phyloP scores from a whole-genome alignment of 1,140 invertebrate genomes.

The Papilio machaon region DNA sequence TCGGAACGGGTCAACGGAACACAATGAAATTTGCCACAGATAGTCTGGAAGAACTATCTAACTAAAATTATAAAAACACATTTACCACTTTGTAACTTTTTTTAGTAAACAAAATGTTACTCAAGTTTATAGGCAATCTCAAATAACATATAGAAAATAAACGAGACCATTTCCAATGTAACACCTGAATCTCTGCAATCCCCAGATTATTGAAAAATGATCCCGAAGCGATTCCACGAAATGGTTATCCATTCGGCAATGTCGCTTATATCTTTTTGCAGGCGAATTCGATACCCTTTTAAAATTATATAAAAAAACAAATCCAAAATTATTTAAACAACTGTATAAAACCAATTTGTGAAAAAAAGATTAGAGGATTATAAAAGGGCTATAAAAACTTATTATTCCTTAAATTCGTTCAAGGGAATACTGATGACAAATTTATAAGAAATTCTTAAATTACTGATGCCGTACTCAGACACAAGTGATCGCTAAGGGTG shows the following conservation, averaged over 20 bases:
- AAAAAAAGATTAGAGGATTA: conserved; percentile 1
- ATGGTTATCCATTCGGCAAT: conserved; percentile 62
- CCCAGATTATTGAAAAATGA: conserved; percentile 74
- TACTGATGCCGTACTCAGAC: background rate
- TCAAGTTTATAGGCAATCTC: conserved; percentile 4
- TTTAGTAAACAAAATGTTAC: conserved; percentile 22
- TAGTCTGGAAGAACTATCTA: too few relatives aligned
- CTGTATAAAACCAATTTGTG: background rate
- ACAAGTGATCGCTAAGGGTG: background rate
- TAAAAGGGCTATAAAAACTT: background rate
- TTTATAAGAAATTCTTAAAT: background rate
- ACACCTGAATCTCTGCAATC: conserved; percentile 52
- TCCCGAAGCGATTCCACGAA: conserved; percentile 51
- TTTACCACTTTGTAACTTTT: background rate
- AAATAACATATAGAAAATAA: conserved; percentile 19
- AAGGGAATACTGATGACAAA: background rate
- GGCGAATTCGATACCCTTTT: conserved; percentile 51
- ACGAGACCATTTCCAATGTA: conserved; percentile 42
- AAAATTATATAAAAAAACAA: conserved; percentile 51
- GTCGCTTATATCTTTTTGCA: conserved; percentile 59
- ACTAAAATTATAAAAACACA: too few relatives aligned
- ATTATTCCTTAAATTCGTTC: background rate
- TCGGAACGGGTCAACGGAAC: too few relatives aligned
- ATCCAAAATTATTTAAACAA: background rate
- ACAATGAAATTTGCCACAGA: too few relatives aligned